phyloP scores from a whole-genome alignment of 2,797 vertebrate species.

The Diglossa cyanea region DNA sequence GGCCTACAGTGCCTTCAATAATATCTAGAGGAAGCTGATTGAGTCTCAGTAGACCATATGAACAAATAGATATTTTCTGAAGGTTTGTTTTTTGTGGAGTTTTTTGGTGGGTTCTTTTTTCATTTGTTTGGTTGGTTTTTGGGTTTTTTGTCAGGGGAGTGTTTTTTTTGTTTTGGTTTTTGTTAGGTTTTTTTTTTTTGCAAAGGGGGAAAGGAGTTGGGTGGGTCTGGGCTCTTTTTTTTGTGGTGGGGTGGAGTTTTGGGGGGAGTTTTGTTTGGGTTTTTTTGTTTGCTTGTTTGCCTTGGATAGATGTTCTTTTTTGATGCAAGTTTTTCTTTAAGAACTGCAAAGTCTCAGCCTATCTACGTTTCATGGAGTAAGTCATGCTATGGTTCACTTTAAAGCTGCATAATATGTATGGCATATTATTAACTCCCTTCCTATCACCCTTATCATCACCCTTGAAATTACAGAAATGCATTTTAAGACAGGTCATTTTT shows the following conservation, averaged over 20 bases:
- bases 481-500: neutral
- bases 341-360: neutral
- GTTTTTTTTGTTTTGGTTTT: neutral
- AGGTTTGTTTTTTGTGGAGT: neutral
- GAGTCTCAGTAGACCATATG: neutral
- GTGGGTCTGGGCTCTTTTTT: neutral
- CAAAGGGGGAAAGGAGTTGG: neutral
- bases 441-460: neutral
- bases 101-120: neutral
- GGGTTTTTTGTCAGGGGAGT: neutral
- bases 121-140: fast-evolving
- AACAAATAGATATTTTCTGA: neutral
- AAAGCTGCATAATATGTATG: neutral
- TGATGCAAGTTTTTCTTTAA: neutral
- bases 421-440: neutral
- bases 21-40: neutral
- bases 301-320: neutral
- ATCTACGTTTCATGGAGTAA: neutral
- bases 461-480: neutral
- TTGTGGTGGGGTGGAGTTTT: fast-evolving
- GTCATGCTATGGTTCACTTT: neutral
- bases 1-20: neutral
- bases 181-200: neutral
- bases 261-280: neutral
- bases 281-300: neutral